A percentile compares a stretch with the other conserved stretches of the same genome.
phyloP scores from a whole-genome alignment of 1,140 invertebrate genomes.

The Mizuhopecten yessoensis region DNA sequence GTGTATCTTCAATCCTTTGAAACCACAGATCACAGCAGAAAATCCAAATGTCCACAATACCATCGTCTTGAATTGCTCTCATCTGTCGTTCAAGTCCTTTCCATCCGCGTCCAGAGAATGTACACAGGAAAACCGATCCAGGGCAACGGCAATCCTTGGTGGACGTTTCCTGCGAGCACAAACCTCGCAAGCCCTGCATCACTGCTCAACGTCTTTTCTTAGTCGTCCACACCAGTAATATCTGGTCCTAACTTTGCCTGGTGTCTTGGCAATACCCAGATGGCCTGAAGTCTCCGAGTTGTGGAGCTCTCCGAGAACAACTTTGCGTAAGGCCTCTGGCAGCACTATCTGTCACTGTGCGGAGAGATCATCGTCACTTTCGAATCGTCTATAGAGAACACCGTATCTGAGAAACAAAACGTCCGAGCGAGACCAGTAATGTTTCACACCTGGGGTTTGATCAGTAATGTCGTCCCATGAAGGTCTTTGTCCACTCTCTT shows the following conservation, averaged over 20 bases:
- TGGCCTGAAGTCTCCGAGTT: not conserved
- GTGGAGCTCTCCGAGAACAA: not conserved
- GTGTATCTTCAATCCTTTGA: too few species aligned
- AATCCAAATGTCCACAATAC: too few species aligned
- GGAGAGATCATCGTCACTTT: not conserved
- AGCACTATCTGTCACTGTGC: not conserved
- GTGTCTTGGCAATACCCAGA: not conserved
- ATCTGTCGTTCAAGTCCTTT: too few species aligned
- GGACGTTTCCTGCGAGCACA: not conserved
- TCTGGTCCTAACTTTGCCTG: not conserved
- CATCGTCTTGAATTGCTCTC: too few species aligned
- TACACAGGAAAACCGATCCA: too few species aligned
- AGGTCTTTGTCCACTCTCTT: not conserved
- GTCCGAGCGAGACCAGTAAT: not conserved
- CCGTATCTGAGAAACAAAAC: not conserved
- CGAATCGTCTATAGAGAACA: not conserved
- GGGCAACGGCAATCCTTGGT: too few species aligned
- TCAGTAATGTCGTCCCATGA: not conserved
- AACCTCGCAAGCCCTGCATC: not conserved
- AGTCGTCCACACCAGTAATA: not conserved
- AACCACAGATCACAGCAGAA: too few species aligned
- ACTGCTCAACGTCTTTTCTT: not conserved
- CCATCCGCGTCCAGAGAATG: too few species aligned
- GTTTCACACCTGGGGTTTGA: not conserved
- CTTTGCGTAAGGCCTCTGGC: not conserved